Base-by-base conservation (phyloP, 1,140 invertebrate genomes). In the Listronotus oregonensis region DNA sequence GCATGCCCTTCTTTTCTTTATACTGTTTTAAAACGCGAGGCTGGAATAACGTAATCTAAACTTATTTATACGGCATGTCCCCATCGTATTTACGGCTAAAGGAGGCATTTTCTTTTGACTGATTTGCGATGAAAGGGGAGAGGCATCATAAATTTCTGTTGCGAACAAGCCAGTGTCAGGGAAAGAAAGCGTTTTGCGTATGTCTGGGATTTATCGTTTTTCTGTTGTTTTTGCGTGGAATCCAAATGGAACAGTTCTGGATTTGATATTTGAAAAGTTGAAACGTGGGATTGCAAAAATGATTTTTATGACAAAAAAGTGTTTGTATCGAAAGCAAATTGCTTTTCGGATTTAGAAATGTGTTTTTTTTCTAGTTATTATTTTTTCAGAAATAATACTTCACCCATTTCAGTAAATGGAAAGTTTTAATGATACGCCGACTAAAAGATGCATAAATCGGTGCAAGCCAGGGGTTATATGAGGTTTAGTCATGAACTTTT, bases 71-170 rank as follows among this genome's bases (percentile, higher is more conserved):
- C 18, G 55, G 55, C 55, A 57, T 57, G 55, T 57, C 37, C 37
- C 55, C 40, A 57, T 57, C 55, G 55, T 57, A 57, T 57, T 57
- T 57, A 57, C 55, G 14, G 55, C 55, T 40, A 57, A 57, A 57
- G 55, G 43, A 57, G 55, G 55, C 42, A 57, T 57, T 57, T 57
- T 57, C 55, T 57, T 40, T n/a, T 57, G 55, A 57, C 39, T 57
- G 55, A 57, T 57, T 57, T 57, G 55, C 42, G 55, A 57, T 46
- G 55, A 40, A 57, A 44, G 55, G 55, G 55, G 55, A 46, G 42
- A 46, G 37, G 55, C 15, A 17, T 44, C 55, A 57, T 57, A 57
- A 57, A 57, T 57, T 57, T 57, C 18, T 44, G 18, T 21, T 57
- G 55, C 40, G 42, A 43, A 57, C 55, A 57, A 57, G 55, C 40